Percentiles rank a stretch among this genome's conserved stretches.
These are phyloP conservation scores for Neodiprion virginianus DNA, from an alignment of 1,140 invertebrate genomes.

Conservation along the genomic window DNA sequence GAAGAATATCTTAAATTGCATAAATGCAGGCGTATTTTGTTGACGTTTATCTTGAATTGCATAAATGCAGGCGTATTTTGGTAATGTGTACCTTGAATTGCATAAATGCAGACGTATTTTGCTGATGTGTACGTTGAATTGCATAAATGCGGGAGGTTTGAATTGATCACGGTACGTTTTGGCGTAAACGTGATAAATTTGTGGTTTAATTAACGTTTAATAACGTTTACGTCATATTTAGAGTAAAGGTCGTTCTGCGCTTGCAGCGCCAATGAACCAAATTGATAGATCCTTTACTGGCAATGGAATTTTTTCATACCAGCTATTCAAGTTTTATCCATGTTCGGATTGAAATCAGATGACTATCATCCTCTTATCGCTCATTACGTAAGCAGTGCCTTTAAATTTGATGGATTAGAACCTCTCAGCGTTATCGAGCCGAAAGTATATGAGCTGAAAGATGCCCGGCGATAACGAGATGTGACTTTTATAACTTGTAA, in stretches of 20 bases:
- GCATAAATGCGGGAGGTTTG: background rate
- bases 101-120: background rate
- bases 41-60: background rate
- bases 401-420: background rate
- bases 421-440: background rate
- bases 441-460: background rate
- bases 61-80: too few relatives aligned
- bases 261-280: background rate
- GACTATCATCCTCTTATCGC: background rate
- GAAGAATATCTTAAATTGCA: too few relatives aligned
- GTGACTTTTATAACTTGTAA: background rate
- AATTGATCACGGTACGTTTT: background rate
- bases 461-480: background rate
- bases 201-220: background rate
- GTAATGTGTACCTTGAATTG: too few relatives aligned
- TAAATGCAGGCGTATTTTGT: too few relatives aligned
- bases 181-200: background rate
- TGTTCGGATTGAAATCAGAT: background rate
- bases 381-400: background rate
- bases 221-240: background rate
- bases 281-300: background rate
- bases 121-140: background rate
- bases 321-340: background rate
- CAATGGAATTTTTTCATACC: background rate
- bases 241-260: background rate